phyloP scores from a whole-genome alignment of 2,888 invertebrate species.

The Xanthostigma xanthostigma region DNA sequence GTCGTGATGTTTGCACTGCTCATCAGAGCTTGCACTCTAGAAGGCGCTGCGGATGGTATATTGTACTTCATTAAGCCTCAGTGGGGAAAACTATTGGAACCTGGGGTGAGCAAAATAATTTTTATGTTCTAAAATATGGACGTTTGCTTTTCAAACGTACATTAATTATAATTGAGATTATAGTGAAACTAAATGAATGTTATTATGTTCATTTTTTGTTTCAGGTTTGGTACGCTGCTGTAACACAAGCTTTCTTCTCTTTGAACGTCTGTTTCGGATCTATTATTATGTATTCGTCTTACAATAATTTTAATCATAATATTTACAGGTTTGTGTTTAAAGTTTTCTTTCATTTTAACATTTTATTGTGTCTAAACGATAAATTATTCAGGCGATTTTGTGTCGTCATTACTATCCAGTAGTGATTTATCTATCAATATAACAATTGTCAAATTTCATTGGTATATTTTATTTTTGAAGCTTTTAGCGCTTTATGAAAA shows the following conservation, averaged over 20 bases:
- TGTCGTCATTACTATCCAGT: too few relatives aligned
- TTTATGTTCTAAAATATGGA: too few relatives aligned
- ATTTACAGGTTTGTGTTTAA: conserved; percentile 42
- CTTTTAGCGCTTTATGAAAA: too few relatives aligned
- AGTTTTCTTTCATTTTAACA: conserved; percentile 8
- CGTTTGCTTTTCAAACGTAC: too few relatives aligned
- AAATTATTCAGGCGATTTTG: too few relatives aligned
- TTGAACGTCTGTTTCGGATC: conserved; percentile 59
- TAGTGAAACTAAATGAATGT: background rate
- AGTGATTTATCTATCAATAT: too few relatives aligned
- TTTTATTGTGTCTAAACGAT: conserved; percentile 8
- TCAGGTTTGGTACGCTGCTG: conserved; percentile 65
- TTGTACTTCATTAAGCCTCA: conserved; percentile 65
- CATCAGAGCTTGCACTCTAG: conserved; percentile 45
- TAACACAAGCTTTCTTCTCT: conserved; percentile 67
- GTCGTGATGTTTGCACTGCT: conserved; percentile 60
- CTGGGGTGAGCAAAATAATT: conserved; percentile 35
- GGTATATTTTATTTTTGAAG: too few relatives aligned
- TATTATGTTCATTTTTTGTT: conserved; percentile 9
- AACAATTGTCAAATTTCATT: too few relatives aligned
- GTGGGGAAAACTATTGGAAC: conserved; percentile 56
- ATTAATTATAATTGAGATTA: background rate
- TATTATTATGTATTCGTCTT: conserved; percentile 65
- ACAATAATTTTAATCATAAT: conserved; percentile 55
- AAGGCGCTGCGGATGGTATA: conserved; percentile 60